Conservation (phyloP, 2,113 vertebrate genomes). For the Leiothrix lutea region DNA sequence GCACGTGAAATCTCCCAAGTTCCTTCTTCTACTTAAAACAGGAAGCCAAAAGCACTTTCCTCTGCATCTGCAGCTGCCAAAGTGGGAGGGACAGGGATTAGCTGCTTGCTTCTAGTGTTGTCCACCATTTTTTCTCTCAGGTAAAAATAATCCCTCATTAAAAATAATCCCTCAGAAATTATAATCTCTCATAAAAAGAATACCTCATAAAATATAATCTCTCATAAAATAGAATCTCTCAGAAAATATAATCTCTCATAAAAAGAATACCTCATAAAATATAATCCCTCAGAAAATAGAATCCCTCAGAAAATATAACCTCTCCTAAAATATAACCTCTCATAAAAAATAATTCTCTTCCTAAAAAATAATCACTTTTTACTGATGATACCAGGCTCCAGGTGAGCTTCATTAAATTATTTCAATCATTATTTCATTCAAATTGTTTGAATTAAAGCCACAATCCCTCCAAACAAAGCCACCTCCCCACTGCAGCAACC, state of each 20-base stretch:
- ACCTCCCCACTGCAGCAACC: fast-evolving
- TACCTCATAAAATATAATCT: no score
- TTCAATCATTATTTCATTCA: no score
- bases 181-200: not conserved
- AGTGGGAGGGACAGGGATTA: not conserved
- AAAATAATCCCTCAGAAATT: not conserved
- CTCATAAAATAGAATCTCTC: no score
- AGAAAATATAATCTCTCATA: not conserved
- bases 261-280: not conserved
- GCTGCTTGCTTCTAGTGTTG: not conserved
- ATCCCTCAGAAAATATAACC: no score
- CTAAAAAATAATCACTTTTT: not conserved
- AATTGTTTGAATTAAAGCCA: not conserved
- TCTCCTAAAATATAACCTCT: no score
- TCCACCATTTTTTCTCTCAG: not conserved
- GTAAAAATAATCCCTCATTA: not conserved
- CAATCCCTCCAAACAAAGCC: not conserved
- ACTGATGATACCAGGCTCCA: not conserved
- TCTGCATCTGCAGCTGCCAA: not conserved
- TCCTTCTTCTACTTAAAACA: not conserved
- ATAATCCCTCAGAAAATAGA: not conserved
- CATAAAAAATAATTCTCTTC: not conserved
- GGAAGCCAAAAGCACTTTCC: not conserved
- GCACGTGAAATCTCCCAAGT: fast-evolving
- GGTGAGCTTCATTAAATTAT: not conserved